Percentiles rank a stretch among this genome's conserved stretches.
phyloP scores from a whole-genome alignment of 2,797 vertebrate species.

The Merluccius polli region DNA sequence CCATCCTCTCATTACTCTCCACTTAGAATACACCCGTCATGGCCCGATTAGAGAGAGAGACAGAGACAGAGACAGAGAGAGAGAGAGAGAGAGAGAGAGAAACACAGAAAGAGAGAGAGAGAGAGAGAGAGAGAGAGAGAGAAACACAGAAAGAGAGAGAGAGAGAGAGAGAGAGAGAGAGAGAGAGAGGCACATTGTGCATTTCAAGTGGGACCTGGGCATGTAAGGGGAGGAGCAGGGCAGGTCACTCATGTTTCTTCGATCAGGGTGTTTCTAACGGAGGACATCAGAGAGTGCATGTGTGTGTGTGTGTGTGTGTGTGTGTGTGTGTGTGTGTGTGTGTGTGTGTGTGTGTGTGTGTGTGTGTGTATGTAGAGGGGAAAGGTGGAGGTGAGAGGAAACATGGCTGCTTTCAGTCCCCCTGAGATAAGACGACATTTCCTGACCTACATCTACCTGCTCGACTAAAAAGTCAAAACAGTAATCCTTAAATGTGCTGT shows the following conservation, averaged over 20 bases:
- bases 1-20: constrained; percentile 62
- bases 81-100: constrained; percentile 16
- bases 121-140: constrained; percentile 7
- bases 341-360: constrained; percentile 4
- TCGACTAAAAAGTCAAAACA: background rate
- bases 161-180: background rate
- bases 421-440: background rate
- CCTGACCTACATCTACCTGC: background rate
- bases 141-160: background rate
- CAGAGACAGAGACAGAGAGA: constrained; percentile 1
- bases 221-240: constrained; percentile 43
- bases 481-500: background rate
- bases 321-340: constrained; percentile 1
- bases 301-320: background rate
- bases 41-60: constrained; percentile 38
- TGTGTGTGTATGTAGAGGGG: background rate
- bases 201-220: constrained; percentile 57
- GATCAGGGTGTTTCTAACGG: background rate
- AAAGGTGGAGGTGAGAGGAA: background rate
- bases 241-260: background rate
- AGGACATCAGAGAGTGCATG: background rate
- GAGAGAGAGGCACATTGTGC: constrained; percentile 22
- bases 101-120: constrained; percentile 50
- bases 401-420: background rate
- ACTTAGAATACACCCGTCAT: constrained; percentile 41